Base-by-base conservation (phyloP, 2,113 vertebrate genomes). In the Bos javanicus region DNA sequence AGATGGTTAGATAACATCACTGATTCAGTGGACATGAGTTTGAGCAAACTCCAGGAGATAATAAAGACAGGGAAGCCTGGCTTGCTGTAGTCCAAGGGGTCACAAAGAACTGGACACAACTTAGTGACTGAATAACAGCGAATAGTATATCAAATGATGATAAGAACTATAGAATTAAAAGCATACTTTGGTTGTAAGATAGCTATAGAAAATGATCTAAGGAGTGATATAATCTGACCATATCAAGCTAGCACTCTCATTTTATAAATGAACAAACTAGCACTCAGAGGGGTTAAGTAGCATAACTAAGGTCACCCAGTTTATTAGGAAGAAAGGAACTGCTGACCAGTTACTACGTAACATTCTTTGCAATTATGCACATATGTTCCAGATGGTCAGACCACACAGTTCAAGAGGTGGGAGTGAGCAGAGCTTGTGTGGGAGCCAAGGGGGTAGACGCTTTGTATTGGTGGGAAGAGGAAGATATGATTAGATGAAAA, bases 261-360 rank as follows among this genome's bases (percentile, higher is more conserved):
- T 21, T 87, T 83, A 60, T 36, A 96, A 57, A 54, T 91, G 67
- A 96, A n/a, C 64, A 86, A 95, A 30, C 23, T 19, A 28, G 86
- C 4, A 1, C 36, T 93, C 39, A 62, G 52, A 39, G 3, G 12
- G 3, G 28, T 52, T 88, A 46, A 85, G 9, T 83, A 82, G 28
- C 25, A 54, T 48, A 86, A 17, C 26, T 52, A 81, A 60, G 50
- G 13, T 54, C 60, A 92, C 6, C 14, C 57, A 15, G n/a, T 60
- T 94, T 89, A 71, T 76, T 59, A 98, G 19, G n/a, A 92, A 87
- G 89, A 87, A 83, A 80, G 21, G n/a, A 90, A 82, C 39, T 39
- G 46, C 28, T 71, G 39, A 48, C 36, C 5, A 12, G 39, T 28
- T 64, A 28, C 62, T 91, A 46, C 0, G 11, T 91, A 21, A 25